Percentiles rank a stretch among this genome's conserved stretches.
These are phyloP conservation scores for Crepidodera aurea DNA, from an alignment of 2,888 invertebrate species.

Conservation along the genomic window DNA sequence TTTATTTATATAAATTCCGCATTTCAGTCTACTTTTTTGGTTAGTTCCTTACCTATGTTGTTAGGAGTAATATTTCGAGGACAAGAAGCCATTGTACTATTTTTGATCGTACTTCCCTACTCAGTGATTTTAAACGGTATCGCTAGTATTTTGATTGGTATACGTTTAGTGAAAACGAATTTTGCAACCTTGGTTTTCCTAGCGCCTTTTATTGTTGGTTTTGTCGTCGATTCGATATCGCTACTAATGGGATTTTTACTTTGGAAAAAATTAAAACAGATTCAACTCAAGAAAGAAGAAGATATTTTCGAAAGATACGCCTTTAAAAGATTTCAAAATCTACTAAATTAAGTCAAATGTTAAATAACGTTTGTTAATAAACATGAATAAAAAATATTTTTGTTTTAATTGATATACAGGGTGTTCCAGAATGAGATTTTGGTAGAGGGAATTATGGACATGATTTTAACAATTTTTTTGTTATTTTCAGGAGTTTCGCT, in stretches of 20 bases:
- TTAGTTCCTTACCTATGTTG: not conserved
- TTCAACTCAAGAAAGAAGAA: not conserved
- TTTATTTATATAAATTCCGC: not conserved
- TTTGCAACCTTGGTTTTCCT: not conserved
- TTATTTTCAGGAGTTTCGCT: constrained; percentile 18
- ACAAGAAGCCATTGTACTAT: not conserved
- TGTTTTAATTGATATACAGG: too few relatives aligned
- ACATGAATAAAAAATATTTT: too few relatives aligned
- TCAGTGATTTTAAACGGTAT: not conserved
- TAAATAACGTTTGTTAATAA: too few relatives aligned
- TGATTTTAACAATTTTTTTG: too few relatives aligned
- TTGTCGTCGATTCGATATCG: not conserved
- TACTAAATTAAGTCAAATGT: not conserved
- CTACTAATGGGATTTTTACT: not conserved
- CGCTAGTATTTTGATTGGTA: not conserved
- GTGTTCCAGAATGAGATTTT: too few relatives aligned
- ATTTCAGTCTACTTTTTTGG: not conserved
- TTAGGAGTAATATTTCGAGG: not conserved
- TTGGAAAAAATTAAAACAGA: not conserved
- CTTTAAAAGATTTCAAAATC: not conserved
- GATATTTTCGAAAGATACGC: not conserved
- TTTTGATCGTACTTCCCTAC: not conserved
- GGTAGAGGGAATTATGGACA: too few relatives aligned
- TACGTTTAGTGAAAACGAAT: not conserved
- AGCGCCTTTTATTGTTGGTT: not conserved